Percentiles rank a stretch among this genome's conserved stretches.
phyloP scores from a whole-genome alignment of 2,888 invertebrate genomes.

The Margaritifera margaritifera region DNA sequence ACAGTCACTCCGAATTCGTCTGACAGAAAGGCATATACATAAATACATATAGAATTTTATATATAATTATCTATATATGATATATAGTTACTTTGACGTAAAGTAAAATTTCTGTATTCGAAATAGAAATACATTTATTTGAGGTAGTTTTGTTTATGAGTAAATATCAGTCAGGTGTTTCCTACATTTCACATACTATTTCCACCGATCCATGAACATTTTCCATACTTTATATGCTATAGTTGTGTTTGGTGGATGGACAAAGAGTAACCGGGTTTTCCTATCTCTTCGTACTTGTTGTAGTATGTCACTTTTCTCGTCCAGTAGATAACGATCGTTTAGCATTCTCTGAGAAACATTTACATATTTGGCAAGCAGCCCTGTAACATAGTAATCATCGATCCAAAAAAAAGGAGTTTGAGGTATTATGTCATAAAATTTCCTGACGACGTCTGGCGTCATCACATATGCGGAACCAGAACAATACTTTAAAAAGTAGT shows the following conservation, averaged over 20 bases:
- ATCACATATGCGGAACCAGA: conserved; percentile 75
- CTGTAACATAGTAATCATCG: conserved; percentile 90
- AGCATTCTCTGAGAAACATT: conserved; percentile 50
- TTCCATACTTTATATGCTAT: conserved; percentile 28
- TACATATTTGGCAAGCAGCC: conserved; percentile 77
- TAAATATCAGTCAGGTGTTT: too few relatives aligned
- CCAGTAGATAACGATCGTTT: conserved; percentile 61
- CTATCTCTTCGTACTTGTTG: conserved; percentile 23
- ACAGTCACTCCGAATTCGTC: too few relatives aligned
- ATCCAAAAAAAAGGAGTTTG: conserved; percentile 87
- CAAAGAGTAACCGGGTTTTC: conserved; percentile 33
- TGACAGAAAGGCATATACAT: too few relatives aligned
- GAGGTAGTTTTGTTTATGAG: too few relatives aligned
- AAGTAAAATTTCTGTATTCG: too few relatives aligned
- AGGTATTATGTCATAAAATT: conserved; percentile 78
- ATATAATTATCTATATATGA: too few relatives aligned
- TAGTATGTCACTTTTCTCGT: conserved; percentile 30
- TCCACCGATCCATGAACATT: conserved; percentile 30
- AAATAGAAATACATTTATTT: too few relatives aligned
- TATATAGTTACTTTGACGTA: too few relatives aligned
- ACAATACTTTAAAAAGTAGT: conserved; percentile 72
- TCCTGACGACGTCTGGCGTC: conserved; percentile 78
- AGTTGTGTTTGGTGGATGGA: conserved; percentile 34
- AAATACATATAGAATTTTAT: too few relatives aligned
- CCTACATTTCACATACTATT: neutral